Evolutionary conservation across 2,888 invertebrate species (phyloP), one percentile per base, ranked within the genome.

Genomic region (Aporophyla lueneburgensis): DNA sequence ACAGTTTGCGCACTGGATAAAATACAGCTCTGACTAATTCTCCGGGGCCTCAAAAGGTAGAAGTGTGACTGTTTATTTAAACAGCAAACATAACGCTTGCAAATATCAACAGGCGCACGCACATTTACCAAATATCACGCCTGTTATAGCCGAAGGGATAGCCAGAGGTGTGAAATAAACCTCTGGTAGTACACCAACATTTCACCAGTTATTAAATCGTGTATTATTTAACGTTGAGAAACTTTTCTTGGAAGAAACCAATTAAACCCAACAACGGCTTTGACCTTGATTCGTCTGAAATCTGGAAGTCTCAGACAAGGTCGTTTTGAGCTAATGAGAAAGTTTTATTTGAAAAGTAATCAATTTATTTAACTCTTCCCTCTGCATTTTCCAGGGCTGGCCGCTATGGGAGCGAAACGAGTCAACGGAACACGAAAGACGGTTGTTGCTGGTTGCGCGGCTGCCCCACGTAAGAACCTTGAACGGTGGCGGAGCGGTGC

Each of bases 401-500:
- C 98, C 98, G 4, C 93, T 98, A 74, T 98, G 98, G 98, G 98
- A 98, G 86, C 97, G 97, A 67, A 97, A 98, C 91, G 98, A 98
- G 93, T 98, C 98, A 83, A 99, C 98, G 21, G 98, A 99, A 93
- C 98, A 99, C 94, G 98, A 99, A 94, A 97, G 99, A 74, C 97
- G 99, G 71, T 98, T 99, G 93, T 97, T 99, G 76, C 95, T 99
- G 71, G 98, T 99, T 68, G 99, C 99, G 19, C 97, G 99, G 82
- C 96, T 99, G 80, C 99, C 99, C 58, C 98, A 98, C 93, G 98
- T 99, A 65, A 97, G 97, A 84, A 98, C 98, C 71, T 96, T 99
- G 61, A 99, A 99, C 95, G 99, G 99, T 0, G 99, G 99, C 75
- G 98, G 98, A 27, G 97, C 97, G 21, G 98, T 99, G 86, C 97